These are phyloP conservation scores for Mycteria americana DNA, from an alignment of 2,797 vertebrate species.

Conservation along the genomic window DNA sequence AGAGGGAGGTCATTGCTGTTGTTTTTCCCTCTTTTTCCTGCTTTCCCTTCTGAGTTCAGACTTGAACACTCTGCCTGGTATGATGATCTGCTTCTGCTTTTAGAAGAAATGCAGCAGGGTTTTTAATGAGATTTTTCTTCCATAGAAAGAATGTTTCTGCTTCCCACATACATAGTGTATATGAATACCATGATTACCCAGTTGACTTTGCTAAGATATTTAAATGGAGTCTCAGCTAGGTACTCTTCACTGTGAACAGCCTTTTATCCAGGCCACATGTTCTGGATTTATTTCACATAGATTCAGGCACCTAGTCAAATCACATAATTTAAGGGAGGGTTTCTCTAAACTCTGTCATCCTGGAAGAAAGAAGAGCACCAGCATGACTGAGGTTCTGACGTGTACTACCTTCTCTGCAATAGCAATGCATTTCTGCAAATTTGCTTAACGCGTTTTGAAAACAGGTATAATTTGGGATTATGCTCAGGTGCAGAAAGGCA, in stretches of 20 bases:
- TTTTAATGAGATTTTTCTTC: neutral
- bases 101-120: neutral
- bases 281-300: neutral
- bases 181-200: neutral
- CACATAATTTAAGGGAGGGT: neutral
- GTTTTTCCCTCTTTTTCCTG: slow-evolving; percentile 15
- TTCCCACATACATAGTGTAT: neutral
- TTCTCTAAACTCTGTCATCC: neutral
- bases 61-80: neutral
- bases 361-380: neutral
- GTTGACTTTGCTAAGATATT: neutral
- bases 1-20: neutral
- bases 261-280: neutral
- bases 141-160: neutral
- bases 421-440: neutral
- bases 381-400: neutral
- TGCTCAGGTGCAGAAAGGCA: neutral
- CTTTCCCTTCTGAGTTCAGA: neutral
- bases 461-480: neutral
- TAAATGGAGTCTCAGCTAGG: neutral
- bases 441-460: neutral
- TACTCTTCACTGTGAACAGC: neutral
- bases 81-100: neutral
- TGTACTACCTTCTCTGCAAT: neutral
- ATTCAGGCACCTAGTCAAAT: neutral